Percentiles rank a stretch among this genome's conserved stretches.
Conservation (phyloP, 2,888 invertebrate species). For the Diplolepis rosae region DNA sequence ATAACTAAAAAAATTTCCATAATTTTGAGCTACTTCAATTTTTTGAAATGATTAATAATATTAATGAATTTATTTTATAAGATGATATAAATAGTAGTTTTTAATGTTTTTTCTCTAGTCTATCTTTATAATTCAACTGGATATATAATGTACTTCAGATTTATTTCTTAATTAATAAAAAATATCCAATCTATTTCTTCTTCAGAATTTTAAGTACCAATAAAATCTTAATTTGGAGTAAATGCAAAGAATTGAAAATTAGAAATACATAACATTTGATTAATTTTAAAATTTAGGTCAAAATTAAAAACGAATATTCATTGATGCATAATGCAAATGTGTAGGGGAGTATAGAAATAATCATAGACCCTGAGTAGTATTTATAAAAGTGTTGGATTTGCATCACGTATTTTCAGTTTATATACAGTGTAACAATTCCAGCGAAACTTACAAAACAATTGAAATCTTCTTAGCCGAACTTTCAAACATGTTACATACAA, state of each 20-base stretch:
- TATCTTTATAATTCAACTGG: conserved; percentile 35
- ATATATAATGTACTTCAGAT: neutral
- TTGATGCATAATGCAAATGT: conserved; percentile 40
- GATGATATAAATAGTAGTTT: neutral
- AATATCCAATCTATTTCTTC: neutral
- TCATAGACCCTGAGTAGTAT: conserved; percentile 42
- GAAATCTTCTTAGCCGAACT: conserved; percentile 4
- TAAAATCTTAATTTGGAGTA: too few species aligned
- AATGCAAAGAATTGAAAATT: too few species aligned
- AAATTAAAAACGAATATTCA: conserved; percentile 49
- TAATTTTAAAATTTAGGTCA: neutral
- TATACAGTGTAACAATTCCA: conserved; percentile 32
- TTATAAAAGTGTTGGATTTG: conserved; percentile 38
- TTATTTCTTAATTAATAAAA: neutral
- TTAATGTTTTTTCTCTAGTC: neutral
- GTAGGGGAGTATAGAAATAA: conserved; percentile 44
- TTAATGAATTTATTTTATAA: neutral
- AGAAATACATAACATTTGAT: too few species aligned
- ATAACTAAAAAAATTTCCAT: neutral
- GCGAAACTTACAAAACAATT: conserved; percentile 2
- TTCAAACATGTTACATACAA: conserved; percentile 22
- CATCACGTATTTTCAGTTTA: conserved; percentile 32
- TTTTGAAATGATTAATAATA: neutral
- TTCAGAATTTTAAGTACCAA: neutral
- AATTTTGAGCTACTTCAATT: neutral